phyloP scores from a whole-genome alignment of 2,888 invertebrate genomes.

The Miltochrista miniata region DNA sequence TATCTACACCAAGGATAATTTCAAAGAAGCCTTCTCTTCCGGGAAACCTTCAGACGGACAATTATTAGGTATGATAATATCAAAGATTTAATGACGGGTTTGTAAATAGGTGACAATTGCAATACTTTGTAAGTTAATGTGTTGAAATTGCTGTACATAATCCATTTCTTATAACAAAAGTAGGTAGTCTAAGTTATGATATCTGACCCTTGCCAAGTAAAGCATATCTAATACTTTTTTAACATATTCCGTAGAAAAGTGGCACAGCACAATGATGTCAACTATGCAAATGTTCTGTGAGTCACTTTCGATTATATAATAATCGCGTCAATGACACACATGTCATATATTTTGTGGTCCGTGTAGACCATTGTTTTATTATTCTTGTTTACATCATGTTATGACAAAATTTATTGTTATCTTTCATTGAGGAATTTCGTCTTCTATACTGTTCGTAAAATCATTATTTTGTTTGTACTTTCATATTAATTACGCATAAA shows the following conservation, averaged over 20 bases:
- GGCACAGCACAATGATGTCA: slow-evolving; percentile 34
- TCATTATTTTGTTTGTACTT: neutral
- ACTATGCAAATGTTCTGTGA: slow-evolving; percentile 50
- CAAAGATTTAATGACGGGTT: too few species aligned
- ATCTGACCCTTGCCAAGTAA: neutral
- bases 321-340: slow-evolving; percentile 16
- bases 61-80: too few species aligned
- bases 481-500: too few species aligned
- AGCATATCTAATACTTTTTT: too few species aligned
- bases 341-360: slow-evolving; percentile 12
- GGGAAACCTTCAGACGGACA: too few species aligned
- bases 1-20: too few species aligned
- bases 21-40: too few species aligned
- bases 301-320: slow-evolving; percentile 47
- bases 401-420: neutral
- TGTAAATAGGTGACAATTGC: too few species aligned
- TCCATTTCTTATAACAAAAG: too few species aligned
- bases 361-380: slow-evolving; percentile 7
- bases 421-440: neutral
- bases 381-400: neutral
- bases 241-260: neutral
- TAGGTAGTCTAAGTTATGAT: slow-evolving; percentile 4
- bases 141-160: too few species aligned
- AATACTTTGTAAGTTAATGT: too few species aligned
- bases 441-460: neutral